Evolutionary conservation across 2,797 vertebrate genomes (phyloP).

Genomic region (Muraenolepis orangiensis): DNA sequence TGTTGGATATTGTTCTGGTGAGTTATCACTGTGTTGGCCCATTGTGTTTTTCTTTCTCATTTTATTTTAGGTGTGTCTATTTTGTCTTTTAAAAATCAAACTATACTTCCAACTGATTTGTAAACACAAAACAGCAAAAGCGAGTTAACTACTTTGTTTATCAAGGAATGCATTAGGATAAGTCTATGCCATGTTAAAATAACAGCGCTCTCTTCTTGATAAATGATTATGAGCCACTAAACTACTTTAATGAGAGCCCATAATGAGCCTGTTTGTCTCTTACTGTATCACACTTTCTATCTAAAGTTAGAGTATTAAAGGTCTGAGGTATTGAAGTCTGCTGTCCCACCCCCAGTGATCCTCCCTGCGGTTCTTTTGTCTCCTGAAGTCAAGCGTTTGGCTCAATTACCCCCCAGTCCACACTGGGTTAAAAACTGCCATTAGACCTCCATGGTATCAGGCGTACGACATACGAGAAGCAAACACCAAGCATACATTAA

Average conservation of each 20-base stretch:
- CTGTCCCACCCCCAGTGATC: constrained; percentile 44
- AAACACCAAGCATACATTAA: neutral
- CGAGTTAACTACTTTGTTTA: neutral
- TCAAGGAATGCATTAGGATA: neutral
- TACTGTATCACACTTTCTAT: neutral
- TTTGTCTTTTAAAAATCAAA: neutral
- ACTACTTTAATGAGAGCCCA: neutral
- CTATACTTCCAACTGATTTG: neutral
- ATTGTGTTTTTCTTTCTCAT: neutral
- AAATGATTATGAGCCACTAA: neutral
- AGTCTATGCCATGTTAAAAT: neutral
- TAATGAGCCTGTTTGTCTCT: neutral
- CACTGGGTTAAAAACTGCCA: neutral
- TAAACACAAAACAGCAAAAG: neutral
- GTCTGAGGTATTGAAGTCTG: constrained; percentile 50
- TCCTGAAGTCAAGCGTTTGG: constrained; percentile 62
- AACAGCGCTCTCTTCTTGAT: neutral
- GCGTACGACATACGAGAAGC: neutral
- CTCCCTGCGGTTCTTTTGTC: constrained; percentile 71
- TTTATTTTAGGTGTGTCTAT: neutral
- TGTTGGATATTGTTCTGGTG: constrained; percentile 94
- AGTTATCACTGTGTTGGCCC: constrained; percentile 55
- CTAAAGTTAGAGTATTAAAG: constrained; percentile 46
- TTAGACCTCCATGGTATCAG: neutral
- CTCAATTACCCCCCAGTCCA: constrained; percentile 30